Percentiles rank a stretch among this genome's conserved stretches.
Conservation (phyloP, 2,888 invertebrate genomes). For the Drosophila nr. perissopoda region DNA sequence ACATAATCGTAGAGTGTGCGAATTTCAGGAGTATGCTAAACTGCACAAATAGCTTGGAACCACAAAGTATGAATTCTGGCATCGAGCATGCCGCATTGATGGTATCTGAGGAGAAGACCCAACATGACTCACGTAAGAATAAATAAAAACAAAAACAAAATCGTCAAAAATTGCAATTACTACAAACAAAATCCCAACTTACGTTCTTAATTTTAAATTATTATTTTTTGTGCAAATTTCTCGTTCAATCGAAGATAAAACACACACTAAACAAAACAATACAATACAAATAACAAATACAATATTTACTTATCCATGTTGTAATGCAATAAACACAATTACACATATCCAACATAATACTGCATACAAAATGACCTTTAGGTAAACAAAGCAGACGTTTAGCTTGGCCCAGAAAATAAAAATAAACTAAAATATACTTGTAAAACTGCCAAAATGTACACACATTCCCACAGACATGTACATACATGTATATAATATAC, state of each 20-base stretch:
- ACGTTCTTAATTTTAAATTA: constrained; percentile 52
- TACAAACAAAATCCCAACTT: constrained; percentile 52
- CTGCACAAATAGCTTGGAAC: constrained; percentile 97
- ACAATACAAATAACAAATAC: constrained; percentile 38
- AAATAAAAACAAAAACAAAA: constrained; percentile 27
- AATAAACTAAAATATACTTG: constrained; percentile 40
- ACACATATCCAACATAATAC: constrained; percentile 28
- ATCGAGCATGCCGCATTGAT: constrained; percentile 92
- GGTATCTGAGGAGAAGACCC: constrained; percentile 91
- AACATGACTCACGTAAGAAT: constrained; percentile 92
- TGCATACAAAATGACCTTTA: constrained; percentile 36
- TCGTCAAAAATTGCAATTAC: constrained; percentile 31
- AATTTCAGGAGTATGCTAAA: constrained; percentile 96
- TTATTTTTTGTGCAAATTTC: constrained; percentile 78
- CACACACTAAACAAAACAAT: constrained; percentile 33
- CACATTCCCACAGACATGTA: constrained; percentile 26
- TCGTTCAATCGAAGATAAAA: constrained; percentile 59
- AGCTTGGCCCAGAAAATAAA: constrained; percentile 31
- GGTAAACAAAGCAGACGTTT: constrained; percentile 55
- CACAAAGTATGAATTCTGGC: constrained; percentile 91
- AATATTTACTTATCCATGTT: constrained; percentile 47
- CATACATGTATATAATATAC: constrained; percentile 1
- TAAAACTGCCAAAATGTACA: constrained; percentile 26
- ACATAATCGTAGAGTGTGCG: constrained; percentile 86
- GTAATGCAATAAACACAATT: constrained; percentile 24